A percentile compares a stretch with the other conserved stretches of the same genome.
These are phyloP conservation scores for Agrypnus murinus DNA, from an alignment of 2,888 invertebrate genomes.

Conservation along the genomic window DNA sequence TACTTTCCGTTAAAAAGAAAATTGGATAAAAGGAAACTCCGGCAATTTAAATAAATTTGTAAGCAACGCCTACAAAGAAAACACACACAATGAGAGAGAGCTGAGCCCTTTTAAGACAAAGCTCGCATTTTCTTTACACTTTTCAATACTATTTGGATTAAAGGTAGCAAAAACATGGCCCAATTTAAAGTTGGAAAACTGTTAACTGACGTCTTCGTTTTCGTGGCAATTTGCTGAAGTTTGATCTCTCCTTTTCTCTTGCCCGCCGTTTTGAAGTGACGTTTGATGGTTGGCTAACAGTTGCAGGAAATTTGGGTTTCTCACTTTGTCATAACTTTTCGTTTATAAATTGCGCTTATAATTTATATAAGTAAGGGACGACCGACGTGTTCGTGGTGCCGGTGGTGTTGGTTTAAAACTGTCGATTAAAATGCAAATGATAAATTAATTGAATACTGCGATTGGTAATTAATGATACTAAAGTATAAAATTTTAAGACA, in stretches of 20 bases:
- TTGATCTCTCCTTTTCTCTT: slow-evolving; percentile 1
- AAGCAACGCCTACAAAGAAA: slow-evolving; percentile 3
- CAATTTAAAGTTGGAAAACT: slow-evolving; percentile 22
- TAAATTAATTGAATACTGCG: no score
- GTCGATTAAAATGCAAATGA: slow-evolving; percentile 32
- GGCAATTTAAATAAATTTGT: slow-evolving; percentile 14
- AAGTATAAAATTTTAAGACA: no score
- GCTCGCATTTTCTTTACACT: not conserved
- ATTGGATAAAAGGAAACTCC: slow-evolving; percentile 3
- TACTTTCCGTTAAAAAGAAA: slow-evolving; percentile 5
- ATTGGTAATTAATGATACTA: no score
- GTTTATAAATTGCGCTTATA: no score
- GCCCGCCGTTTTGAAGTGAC: not conserved
- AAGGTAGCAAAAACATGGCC: slow-evolving; percentile 12
- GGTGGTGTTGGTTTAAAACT: slow-evolving; percentile 23
- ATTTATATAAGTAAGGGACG: no score
- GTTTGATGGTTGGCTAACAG: not conserved
- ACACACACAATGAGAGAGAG: not conserved
- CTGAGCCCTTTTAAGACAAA: slow-evolving; percentile 1
- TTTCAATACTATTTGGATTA: slow-evolving; percentile 12
- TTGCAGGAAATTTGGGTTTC: not conserved
- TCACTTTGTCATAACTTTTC: not conserved
- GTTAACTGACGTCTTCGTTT: not conserved
- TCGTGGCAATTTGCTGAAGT: slow-evolving; percentile 4
- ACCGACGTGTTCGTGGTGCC: no score